Evolutionary conservation across 2,888 invertebrate species (phyloP), one percentile per base, ranked within the genome.

Genomic region (Ophion costatus): DNA sequence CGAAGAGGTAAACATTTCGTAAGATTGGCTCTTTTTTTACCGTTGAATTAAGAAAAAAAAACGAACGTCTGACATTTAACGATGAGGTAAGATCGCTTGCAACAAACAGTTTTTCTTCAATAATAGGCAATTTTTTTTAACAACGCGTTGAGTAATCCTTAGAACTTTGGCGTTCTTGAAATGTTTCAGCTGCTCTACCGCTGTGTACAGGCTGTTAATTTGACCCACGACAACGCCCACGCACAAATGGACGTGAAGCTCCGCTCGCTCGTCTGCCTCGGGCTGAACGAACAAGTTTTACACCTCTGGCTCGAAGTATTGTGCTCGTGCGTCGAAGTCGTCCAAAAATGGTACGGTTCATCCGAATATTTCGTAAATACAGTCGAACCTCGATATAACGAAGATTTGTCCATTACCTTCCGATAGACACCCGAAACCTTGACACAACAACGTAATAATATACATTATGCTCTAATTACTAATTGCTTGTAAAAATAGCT

Each of bases 201-300:
- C 95, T 99, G 99, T 93, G 98, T 99, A 7, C 99, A 99, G 94
- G 96, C 98, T 24, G 97, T 99, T 51, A 99, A 99, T 94, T 96
- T 98, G 90, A 98, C 98, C 6, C 99, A 99, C 94, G 99, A 99
- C 93, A 97, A 97, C 93, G 98, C 98, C 1, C 98, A 98, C 94
- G 98, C 98, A 69, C 99, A 99, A 95, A 99, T 99, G 98, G 99
- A 99, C 94, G 99, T 99, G 0, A 99, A 99, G 94, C 94, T 99
- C 88, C 96, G 99, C 77, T 99, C 98, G 76, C 95, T 99, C 29
- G 97, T 99, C 89, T 99, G 99, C 92, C 96, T 99, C 94, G 99
- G 99, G 45, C 95, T 99, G 59, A 99, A 99, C 94, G 99, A 99
- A 94, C 99, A 99, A 95, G 99, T 99, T 45, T 94, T 99, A 82